Conservation (phyloP, 2,888 invertebrate genomes). For the Acronicta aceris region DNA sequence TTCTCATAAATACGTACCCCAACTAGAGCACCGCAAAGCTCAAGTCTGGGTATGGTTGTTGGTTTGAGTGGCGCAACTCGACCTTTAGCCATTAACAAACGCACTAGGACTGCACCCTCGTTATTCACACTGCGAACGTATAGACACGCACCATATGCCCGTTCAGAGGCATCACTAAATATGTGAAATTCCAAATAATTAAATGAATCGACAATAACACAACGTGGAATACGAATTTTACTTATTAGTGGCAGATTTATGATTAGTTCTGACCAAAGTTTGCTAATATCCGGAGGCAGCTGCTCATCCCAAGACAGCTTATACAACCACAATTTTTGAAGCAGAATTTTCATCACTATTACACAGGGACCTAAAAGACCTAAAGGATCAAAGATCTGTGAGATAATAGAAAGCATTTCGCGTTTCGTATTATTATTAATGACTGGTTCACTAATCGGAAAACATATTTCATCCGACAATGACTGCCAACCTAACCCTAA, state of each 20-base stretch:
- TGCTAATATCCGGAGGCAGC: neutral
- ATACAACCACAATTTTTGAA: slow-evolving; percentile 52
- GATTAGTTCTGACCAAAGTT: neutral
- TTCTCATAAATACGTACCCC: slow-evolving; percentile 12
- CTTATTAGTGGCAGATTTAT: neutral
- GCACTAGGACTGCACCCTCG: neutral
- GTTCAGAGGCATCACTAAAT: slow-evolving; percentile 5
- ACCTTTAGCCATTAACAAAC: slow-evolving; percentile 4
- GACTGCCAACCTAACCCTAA: slow-evolving; percentile 30
- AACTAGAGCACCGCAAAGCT: slow-evolving; percentile 10
- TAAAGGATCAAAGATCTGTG: slow-evolving; percentile 53
- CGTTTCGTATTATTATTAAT: slow-evolving; percentile 38
- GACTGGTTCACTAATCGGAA: slow-evolving; percentile 24
- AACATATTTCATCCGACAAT: slow-evolving; percentile 41
- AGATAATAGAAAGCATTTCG: slow-evolving; percentile 41
- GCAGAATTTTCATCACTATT: slow-evolving; percentile 44
- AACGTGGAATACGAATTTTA: slow-evolving; percentile 7
- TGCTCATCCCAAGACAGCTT: slow-evolving; percentile 54
- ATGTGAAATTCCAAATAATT: slow-evolving; percentile 3
- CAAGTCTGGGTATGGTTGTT: slow-evolving; percentile 11
- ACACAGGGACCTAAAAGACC: slow-evolving; percentile 51
- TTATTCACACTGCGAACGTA: slow-evolving; percentile 2
- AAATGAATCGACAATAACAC: neutral
- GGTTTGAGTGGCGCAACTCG: slow-evolving; percentile 21
- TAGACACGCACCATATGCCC: slow-evolving; percentile 3